Percentiles rank a stretch among this genome's conserved stretches.
Conservation (phyloP, 30 jellyfish, hydroid and myxozoan species). For the Aurelia aurita complex sp. Pacific region DNA sequence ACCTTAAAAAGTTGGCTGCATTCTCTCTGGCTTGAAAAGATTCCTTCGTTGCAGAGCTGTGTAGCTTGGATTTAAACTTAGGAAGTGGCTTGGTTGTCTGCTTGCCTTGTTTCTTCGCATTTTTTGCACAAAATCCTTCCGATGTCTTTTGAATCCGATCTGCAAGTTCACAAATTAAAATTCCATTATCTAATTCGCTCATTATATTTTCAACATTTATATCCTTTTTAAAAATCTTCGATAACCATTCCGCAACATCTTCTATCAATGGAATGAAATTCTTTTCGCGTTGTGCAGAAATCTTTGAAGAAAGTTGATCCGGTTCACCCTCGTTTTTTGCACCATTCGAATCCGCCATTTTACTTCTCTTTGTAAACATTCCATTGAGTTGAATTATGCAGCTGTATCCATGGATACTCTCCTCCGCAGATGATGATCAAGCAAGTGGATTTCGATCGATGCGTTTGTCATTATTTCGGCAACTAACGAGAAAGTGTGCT, state of each 20-base stretch:
- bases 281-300: conserved; percentile 58
- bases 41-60: conserved; percentile 53
- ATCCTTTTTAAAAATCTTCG: conserved; percentile 20
- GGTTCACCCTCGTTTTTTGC: neutral
- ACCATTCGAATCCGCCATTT: neutral
- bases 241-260: conserved; percentile 87
- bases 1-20: conserved; percentile 79
- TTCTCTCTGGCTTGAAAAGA: conserved; percentile 87
- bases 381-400: no score
- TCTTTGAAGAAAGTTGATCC: conserved; percentile 61
- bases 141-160: conserved; percentile 37
- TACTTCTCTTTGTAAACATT: neutral
- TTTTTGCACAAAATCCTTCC: conserved; percentile 1
- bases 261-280: conserved; percentile 71
- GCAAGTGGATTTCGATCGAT: no score
- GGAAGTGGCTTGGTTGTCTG: conserved; percentile 29
- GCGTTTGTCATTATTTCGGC: no score
- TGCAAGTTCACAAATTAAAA: conserved; percentile 51
- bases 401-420: no score
- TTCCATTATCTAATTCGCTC: conserved; percentile 79
- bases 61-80: conserved; percentile 33
- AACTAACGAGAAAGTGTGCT: no score
- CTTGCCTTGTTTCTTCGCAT: conserved; percentile 11
- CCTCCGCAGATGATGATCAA: no score
- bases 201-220: conserved; percentile 58